Conservation (phyloP, 2,113 vertebrate species). For the Phrynosoma blainvillii region DNA sequence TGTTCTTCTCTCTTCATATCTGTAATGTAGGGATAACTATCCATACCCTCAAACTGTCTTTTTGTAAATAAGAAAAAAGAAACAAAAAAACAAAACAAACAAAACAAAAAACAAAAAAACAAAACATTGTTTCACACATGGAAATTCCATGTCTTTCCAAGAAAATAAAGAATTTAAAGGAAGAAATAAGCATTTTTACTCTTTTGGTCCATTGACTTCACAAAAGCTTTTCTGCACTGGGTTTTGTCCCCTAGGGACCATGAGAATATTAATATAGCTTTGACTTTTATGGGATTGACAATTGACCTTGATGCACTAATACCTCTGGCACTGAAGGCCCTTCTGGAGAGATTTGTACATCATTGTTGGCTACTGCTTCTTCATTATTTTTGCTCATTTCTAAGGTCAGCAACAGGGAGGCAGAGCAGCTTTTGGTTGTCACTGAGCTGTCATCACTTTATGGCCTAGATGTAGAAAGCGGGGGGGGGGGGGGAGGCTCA, state of each 20-base stretch:
- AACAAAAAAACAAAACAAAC: no score
- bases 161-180: not conserved
- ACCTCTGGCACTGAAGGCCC: conserved; percentile 35
- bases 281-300: conserved; percentile 46
- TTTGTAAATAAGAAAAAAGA: no score
- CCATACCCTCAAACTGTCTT: no score
- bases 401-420: conserved; percentile 49
- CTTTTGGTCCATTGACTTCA: not conserved
- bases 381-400: conserved; percentile 53
- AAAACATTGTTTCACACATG: not conserved
- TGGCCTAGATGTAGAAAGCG: conserved; percentile 41
- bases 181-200: not conserved
- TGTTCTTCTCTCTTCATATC: no score
- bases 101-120: no score
- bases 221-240: not conserved
- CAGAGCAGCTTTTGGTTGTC: conserved; percentile 10
- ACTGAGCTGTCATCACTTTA: conserved; percentile 44
- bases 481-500: conserved; percentile 37
- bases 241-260: not conserved
- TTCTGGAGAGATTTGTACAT: conserved; percentile 35
- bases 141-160: not conserved
- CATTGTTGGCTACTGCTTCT: conserved; percentile 6
- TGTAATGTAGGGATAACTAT: no score
- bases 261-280: conserved; percentile 35
- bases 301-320: conserved; percentile 46